phyloP scores from a whole-genome alignment of 2,888 invertebrate genomes.

The Rhagonycha fulva region DNA sequence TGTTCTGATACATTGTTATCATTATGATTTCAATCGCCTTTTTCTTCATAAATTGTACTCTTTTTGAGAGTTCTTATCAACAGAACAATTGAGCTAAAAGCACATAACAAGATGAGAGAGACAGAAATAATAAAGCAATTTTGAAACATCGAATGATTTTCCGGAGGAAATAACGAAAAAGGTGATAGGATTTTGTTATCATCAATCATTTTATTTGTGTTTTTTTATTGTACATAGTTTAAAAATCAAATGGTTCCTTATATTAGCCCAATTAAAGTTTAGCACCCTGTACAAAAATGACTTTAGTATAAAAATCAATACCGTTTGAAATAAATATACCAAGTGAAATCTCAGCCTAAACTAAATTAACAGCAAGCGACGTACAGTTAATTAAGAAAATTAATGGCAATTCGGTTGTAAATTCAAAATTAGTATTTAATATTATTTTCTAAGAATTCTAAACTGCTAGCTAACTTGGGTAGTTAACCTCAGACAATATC shows the following conservation, averaged over 20 bases:
- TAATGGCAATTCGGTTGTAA: constrained; percentile 30
- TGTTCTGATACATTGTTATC: not conserved
- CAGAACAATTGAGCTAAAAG: not conserved
- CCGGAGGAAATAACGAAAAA: not conserved
- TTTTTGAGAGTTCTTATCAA: not conserved
- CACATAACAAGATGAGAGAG: not conserved
- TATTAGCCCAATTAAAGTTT: not conserved
- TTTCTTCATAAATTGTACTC: not conserved
- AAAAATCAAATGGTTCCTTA: not conserved
- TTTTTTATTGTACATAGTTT: not conserved
- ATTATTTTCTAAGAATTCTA: constrained; percentile 14
- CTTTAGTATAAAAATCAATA: constrained; percentile 6
- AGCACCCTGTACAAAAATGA: not conserved
- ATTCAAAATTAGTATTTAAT: constrained; percentile 25
- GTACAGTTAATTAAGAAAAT: constrained; percentile 33
- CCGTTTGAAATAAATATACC: constrained; percentile 4
- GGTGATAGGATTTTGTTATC: not conserved
- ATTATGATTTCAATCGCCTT: not conserved
- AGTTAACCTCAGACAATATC: constrained; percentile 30
- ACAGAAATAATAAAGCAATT: not conserved
- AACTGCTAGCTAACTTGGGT: constrained; percentile 10
- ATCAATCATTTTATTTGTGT: not conserved
- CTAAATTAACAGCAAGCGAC: constrained; percentile 33
- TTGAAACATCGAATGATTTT: not conserved
- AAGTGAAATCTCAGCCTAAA: constrained; percentile 19